These are phyloP conservation scores for Lasioglossum lativentre DNA, from an alignment of 2,888 invertebrate genomes.

Conservation along the genomic window DNA sequence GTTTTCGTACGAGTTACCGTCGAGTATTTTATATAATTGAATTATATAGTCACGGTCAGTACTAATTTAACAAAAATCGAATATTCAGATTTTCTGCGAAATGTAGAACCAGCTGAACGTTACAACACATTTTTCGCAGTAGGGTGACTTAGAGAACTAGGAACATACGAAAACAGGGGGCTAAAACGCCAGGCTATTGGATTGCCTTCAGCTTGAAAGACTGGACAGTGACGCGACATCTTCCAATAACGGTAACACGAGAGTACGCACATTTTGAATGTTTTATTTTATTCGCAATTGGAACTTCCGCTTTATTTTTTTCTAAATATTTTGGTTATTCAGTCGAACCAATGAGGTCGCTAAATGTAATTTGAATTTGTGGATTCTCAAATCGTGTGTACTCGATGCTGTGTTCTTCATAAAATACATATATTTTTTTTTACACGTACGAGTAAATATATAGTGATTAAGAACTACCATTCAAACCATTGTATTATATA, in stretches of 20 bases:
- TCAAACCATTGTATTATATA: constrained; percentile 27
- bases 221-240: constrained; percentile 14
- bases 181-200: not conserved
- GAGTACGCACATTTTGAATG: constrained; percentile 35
- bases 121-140: constrained; percentile 11
- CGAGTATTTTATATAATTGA: constrained; percentile 30
- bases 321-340: not conserved
- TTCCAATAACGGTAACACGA: constrained; percentile 40
- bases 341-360: not conserved
- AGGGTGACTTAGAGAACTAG: constrained; percentile 46
- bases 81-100: constrained; percentile 20
- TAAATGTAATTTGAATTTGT: not conserved
- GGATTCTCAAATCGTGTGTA: constrained; percentile 28
- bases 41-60: constrained; percentile 31
- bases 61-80: constrained; percentile 28
- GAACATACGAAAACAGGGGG: constrained; percentile 34
- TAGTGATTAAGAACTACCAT: constrained; percentile 18
- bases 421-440: constrained; percentile 11
- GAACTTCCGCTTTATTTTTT: constrained; percentile 23
- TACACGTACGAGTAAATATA: constrained; percentile 4
- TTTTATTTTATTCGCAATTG: constrained; percentile 12
- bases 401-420: constrained; percentile 15
- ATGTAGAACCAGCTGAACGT: not conserved
- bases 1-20: constrained; percentile 53
- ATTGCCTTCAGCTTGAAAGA: constrained; percentile 6